Evolutionary conservation across 2,888 invertebrate species (phyloP).

Genomic region (Flabesymbios commensalis): DNA sequence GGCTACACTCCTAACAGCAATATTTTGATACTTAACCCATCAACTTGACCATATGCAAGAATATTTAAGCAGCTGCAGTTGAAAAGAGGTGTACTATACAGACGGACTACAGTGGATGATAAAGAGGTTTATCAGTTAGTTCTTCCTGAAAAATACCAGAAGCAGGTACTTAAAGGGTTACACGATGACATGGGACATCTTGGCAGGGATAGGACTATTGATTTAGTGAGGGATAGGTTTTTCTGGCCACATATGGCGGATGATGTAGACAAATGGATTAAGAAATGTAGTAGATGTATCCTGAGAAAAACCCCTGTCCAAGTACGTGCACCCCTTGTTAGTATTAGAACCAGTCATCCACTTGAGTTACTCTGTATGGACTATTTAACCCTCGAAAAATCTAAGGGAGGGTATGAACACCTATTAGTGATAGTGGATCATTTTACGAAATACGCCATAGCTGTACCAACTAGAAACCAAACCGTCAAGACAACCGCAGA

Average conservation of each 20-base stretch:
- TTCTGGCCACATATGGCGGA: conserved; percentile 1
- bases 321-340: neutral
- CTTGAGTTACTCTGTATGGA: neutral
- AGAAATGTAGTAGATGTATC: neutral
- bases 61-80: too few species aligned
- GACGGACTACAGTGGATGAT: neutral
- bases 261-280: neutral
- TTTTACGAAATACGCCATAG: neutral
- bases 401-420: neutral
- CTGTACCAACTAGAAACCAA: neutral
- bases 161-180: neutral
- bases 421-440: neutral
- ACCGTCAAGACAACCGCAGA: neutral
- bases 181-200: conserved; percentile 6
- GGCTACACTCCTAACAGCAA: too few species aligned
- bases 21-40: too few species aligned
- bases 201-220: neutral
- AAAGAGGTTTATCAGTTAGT: neutral
- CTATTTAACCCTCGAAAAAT: neutral
- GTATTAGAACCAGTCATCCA: neutral
- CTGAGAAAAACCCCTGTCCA: neutral
- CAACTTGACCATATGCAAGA: too few species aligned
- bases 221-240: neutral
- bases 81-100: neutral
- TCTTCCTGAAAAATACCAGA: neutral